Evolutionary conservation across 2,797 vertebrate genomes (phyloP), one percentile per base, ranked within the genome.

Genomic region (Vultur gryphus): DNA sequence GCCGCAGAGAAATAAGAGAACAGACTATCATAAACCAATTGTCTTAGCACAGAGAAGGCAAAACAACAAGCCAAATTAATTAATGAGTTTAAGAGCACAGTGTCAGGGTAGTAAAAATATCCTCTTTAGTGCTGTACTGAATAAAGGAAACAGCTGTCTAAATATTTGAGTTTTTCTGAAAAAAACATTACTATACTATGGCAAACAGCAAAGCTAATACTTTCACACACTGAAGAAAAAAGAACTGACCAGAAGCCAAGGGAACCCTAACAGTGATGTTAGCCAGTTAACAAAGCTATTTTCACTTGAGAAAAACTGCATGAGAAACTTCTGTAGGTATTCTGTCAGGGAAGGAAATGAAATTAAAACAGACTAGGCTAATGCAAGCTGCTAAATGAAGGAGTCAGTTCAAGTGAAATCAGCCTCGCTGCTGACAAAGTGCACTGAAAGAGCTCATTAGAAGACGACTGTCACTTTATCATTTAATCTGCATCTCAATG

Each of bases 111-210:
- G 84, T 94, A 97, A 97, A 96, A 97, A 96, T 91, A 96, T 88
- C 95, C 95, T 95, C 90, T 97, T 94, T 90, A 79, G 80, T 87
- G 86, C 43, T 57, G 37, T 80, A 95, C 77, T 87, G 44, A 97
- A 92, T 95, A 97, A 95, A 97, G 97, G 96, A 98, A 97, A 95
- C 97, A 98, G 96, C 97, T 98, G 96, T 97, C 92, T 95, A 98
- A 98, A 98, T 96, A 98, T 97, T 97, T 97, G 88, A 95, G 75
- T 65, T 96, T 93, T 95, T 93, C 78, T 83, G 90, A 92, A 95
- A 95, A 95, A 96, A 97, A 93, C 66, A 96, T 97, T 94, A 95
- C 94, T 69, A 75, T 62, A 64, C 57, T 91, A 57, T 39, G 65
- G 90, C 81, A 76, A 95, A 94, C 65, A 89, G 69, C 23, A 16